phyloP scores from a whole-genome alignment of 1,140 invertebrate genomes.

The Bicyclus anynana region DNA sequence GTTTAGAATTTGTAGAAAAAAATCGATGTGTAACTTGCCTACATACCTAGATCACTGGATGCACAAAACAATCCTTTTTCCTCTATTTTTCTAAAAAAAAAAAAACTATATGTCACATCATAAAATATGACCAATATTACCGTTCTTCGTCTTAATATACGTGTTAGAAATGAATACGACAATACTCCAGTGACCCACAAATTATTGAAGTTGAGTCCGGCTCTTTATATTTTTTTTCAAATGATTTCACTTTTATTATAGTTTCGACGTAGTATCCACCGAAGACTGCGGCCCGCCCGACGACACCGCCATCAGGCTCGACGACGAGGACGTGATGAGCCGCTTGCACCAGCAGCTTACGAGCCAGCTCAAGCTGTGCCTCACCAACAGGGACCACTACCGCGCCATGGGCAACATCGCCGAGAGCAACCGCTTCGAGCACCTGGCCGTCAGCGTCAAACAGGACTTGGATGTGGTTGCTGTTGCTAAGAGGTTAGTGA shows the following conservation, averaged over 20 bases:
- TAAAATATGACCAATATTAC: too few relatives aligned
- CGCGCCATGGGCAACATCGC: conserved; percentile 95
- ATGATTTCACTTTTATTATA: conserved; percentile 37
- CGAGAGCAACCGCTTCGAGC: conserved; percentile 93
- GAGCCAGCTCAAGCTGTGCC: conserved; percentile 90
- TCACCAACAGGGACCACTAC: conserved; percentile 92
- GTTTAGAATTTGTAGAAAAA: too few relatives aligned
- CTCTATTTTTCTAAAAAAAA: too few relatives aligned
- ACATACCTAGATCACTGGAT: too few relatives aligned
- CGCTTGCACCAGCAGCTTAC: conserved; percentile 89
- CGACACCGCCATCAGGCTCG: conserved; percentile 59
- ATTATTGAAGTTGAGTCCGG: too few relatives aligned
- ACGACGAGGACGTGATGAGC: conserved; percentile 73
- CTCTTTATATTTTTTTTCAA: too few relatives aligned
- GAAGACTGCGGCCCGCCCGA: conserved; percentile 85
- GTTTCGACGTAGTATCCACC: conserved; percentile 85
- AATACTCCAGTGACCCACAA: too few relatives aligned
- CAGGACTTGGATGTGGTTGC: conserved; percentile 93
- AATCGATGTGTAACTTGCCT: too few relatives aligned
- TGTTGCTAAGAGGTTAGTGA: conserved; percentile 79
- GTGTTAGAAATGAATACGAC: too few relatives aligned
- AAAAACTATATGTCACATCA: too few relatives aligned
- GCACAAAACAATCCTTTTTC: too few relatives aligned
- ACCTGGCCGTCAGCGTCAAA: conserved; percentile 88
- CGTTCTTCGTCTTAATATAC: too few relatives aligned